Percentiles rank a stretch among this genome's conserved stretches.
These are phyloP conservation scores for Calidris pygmaea DNA, from an alignment of 2,113 vertebrate genomes.

Conservation along the genomic window DNA sequence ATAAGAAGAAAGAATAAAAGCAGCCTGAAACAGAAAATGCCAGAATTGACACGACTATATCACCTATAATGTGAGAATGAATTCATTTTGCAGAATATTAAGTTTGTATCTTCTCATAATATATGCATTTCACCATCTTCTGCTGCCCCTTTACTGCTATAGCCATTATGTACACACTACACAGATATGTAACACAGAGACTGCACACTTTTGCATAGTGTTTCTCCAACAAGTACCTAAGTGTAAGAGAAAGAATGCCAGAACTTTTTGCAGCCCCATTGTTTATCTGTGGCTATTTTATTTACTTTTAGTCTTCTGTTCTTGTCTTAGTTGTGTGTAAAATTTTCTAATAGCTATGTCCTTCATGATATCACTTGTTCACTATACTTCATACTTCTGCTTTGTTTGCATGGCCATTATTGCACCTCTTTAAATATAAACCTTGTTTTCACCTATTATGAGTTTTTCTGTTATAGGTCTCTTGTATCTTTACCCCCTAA, in stretches of 20 bases:
- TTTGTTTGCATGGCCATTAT: background rate
- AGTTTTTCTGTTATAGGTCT: background rate
- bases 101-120: background rate
- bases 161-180: background rate
- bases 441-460: background rate
- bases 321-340: background rate
- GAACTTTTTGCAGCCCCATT: fast-evolving
- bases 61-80: background rate
- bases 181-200: background rate
- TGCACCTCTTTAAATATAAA: background rate
- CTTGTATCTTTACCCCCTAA: background rate
- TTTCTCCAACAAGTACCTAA: background rate
- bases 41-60: background rate
- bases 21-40: background rate
- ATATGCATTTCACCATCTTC: background rate
- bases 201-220: background rate
- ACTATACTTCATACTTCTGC: background rate
- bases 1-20: background rate
- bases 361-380: background rate
- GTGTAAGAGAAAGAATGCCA: background rate
- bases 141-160: background rate
- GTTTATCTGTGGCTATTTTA: background rate
- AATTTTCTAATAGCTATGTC: background rate
- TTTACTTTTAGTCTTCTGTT: background rate
- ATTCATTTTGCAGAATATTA: background rate